Evolutionary conservation across 2,888 invertebrate genomes (phyloP).

Genomic region (Augiades crinisus): DNA sequence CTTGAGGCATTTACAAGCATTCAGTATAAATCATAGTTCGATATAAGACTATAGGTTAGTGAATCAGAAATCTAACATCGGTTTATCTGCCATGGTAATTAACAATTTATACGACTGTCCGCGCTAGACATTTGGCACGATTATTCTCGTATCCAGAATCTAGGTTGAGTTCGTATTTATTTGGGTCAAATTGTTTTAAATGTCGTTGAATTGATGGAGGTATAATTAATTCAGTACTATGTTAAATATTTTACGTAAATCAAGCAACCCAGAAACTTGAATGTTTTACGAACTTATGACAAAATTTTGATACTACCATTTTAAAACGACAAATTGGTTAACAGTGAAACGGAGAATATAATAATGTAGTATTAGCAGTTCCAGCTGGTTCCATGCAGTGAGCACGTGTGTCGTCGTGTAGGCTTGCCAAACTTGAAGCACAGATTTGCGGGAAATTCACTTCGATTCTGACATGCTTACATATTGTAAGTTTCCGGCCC

Average conservation of each 20-base stretch:
- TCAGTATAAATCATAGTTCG: background rate
- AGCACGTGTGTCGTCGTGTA: constrained; percentile 16
- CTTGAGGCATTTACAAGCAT: constrained; percentile 8
- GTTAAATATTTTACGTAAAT: too few relatives aligned
- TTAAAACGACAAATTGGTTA: too few relatives aligned
- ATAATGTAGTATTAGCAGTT: background rate
- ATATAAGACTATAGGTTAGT: background rate
- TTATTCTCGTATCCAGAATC: background rate
- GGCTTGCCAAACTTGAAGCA: too few relatives aligned
- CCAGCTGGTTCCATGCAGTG: constrained; percentile 14
- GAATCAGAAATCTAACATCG: background rate
- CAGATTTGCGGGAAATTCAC: too few relatives aligned
- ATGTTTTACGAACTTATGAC: too few relatives aligned
- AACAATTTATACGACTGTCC: too few relatives aligned
- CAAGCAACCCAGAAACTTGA: too few relatives aligned
- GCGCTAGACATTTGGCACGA: background rate
- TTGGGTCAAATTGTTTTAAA: background rate
- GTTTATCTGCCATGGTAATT: too few relatives aligned
- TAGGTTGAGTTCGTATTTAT: background rate
- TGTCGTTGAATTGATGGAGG: background rate
- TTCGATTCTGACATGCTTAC: too few relatives aligned
- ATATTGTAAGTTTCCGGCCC: too few relatives aligned
- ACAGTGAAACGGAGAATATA: background rate
- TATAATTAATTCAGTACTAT: too few relatives aligned
- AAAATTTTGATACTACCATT: too few relatives aligned